Percentiles rank a stretch among this genome's conserved stretches.
Evolutionary conservation across 1,140 invertebrate genomes (phyloP).

Genomic region (Ylistrum balloti): DNA sequence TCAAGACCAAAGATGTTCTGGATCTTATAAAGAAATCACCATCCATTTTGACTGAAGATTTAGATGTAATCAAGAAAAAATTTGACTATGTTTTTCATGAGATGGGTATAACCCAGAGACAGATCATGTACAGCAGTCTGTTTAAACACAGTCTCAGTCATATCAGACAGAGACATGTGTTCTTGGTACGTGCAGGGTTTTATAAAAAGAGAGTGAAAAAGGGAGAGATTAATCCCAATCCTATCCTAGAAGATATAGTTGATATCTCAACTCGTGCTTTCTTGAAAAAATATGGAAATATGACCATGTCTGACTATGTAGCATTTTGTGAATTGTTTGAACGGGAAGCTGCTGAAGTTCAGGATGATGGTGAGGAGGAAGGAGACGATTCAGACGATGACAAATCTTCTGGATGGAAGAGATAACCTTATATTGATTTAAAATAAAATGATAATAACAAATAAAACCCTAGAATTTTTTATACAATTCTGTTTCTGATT

Average conservation of each 20-base stretch:
- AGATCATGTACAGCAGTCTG: slow-evolving; percentile 72
- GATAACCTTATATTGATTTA: too few relatives aligned
- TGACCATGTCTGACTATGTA: slow-evolving; percentile 69
- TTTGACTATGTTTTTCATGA: slow-evolving; percentile 74
- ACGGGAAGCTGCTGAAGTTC: slow-evolving; percentile 44
- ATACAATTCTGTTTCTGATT: too few relatives aligned
- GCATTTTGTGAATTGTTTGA: slow-evolving; percentile 69
- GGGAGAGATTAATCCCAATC: slow-evolving; percentile 70
- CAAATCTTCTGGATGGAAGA: background rate
- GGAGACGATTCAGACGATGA: slow-evolving; percentile 16
- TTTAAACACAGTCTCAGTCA: slow-evolving; percentile 72
- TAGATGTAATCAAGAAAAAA: slow-evolving; percentile 66
- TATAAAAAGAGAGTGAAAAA: slow-evolving; percentile 69
- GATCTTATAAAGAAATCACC: slow-evolving; percentile 63
- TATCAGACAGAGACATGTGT: slow-evolving; percentile 72
- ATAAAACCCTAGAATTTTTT: too few relatives aligned
- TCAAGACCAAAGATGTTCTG: slow-evolving; percentile 64
- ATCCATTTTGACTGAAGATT: slow-evolving; percentile 67
- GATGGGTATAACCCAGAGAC: slow-evolving; percentile 74
- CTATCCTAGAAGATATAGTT: slow-evolving; percentile 70
- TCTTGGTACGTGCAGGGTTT: slow-evolving; percentile 71
- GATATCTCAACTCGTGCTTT: slow-evolving; percentile 70
- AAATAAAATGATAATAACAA: too few relatives aligned
- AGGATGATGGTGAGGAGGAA: slow-evolving; percentile 41
- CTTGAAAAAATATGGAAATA: slow-evolving; percentile 69